Evolutionary conservation across 1,140 invertebrate species (phyloP).

Genomic region (Babylonia areolata): DNA sequence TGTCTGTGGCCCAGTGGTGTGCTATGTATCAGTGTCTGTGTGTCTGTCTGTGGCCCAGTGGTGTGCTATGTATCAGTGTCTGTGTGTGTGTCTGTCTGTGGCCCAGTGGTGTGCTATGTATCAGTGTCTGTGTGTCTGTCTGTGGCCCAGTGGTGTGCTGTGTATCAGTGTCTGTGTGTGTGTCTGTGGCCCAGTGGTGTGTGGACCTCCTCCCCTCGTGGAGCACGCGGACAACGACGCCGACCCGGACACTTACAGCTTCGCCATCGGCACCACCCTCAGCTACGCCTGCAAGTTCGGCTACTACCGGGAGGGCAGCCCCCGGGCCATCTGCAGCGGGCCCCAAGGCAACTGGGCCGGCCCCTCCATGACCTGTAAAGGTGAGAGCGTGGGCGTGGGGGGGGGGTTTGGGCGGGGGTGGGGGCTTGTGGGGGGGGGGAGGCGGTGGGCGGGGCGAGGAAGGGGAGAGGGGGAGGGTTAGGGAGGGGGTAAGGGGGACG

Average conservation of each 20-base stretch:
- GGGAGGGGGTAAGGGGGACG: too few relatives aligned
- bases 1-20: constrained; percentile 47
- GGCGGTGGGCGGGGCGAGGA: neutral
- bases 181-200: constrained; percentile 46
- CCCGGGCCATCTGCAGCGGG: constrained; percentile 91
- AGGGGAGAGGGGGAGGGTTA: neutral
- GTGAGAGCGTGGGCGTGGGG: constrained; percentile 80
- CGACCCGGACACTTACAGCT: constrained; percentile 66
- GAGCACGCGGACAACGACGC: constrained; percentile 54
- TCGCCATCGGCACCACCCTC: constrained; percentile 81
- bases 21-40: too few relatives aligned
- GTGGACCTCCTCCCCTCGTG: constrained; percentile 52
- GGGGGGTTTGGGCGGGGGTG: neutral
- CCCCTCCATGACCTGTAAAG: constrained; percentile 95
- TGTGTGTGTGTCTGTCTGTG: too few relatives aligned
- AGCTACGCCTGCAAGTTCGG: constrained; percentile 94
- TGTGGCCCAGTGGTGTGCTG: too few relatives aligned
- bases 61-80: too few relatives aligned
- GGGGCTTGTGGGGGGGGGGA: neutral
- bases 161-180: too few relatives aligned
- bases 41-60: too few relatives aligned
- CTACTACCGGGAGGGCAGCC: constrained; percentile 89
- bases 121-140: too few relatives aligned
- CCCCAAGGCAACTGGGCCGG: constrained; percentile 90
- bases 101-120: too few relatives aligned